phyloP scores from a whole-genome alignment of 2,113 vertebrate species.

The Gambusia holbrooki region DNA sequence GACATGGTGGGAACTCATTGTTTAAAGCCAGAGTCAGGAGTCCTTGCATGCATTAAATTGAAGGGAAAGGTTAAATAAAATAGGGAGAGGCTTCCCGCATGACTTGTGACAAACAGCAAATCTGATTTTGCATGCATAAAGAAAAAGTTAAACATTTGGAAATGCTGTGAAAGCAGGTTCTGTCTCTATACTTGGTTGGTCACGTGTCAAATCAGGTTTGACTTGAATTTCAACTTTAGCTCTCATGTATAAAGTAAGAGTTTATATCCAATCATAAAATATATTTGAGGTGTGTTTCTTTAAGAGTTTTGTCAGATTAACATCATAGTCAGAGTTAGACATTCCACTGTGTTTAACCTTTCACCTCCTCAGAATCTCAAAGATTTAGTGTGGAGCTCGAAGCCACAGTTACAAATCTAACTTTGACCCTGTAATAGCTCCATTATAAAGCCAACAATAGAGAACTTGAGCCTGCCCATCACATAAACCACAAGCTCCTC shows the following conservation, averaged over 20 bases:
- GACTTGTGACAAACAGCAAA: background rate
- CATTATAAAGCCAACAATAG: constrained; percentile 7
- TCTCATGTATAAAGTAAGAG: background rate
- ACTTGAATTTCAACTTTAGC: constrained; percentile 34
- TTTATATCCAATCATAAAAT: background rate
- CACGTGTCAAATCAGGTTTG: constrained; percentile 8
- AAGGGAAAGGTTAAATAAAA: constrained; percentile 32
- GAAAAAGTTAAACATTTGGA: background rate
- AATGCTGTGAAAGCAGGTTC: background rate
- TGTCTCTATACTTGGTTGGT: background rate
- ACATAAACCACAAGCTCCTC: background rate
- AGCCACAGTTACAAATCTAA: constrained; percentile 26
- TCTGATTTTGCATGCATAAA: background rate
- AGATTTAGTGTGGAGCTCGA: constrained; percentile 1
- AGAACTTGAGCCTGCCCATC: constrained; percentile 8
- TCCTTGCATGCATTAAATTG: constrained; percentile 5
- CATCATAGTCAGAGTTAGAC: background rate
- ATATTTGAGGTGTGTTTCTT: background rate
- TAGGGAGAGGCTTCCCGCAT: background rate
- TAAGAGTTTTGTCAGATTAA: background rate
- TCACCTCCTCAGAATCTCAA: constrained; percentile 6
- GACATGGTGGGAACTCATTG: constrained; percentile 15
- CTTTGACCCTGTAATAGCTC: background rate
- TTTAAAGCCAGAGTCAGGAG: constrained; percentile 12
- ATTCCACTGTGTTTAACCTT: constrained; percentile 22